A percentile compares a stretch with the other conserved stretches of the same genome.
Conservation (phyloP, 2,888 invertebrate genomes). For the Mystacides longicornis region DNA sequence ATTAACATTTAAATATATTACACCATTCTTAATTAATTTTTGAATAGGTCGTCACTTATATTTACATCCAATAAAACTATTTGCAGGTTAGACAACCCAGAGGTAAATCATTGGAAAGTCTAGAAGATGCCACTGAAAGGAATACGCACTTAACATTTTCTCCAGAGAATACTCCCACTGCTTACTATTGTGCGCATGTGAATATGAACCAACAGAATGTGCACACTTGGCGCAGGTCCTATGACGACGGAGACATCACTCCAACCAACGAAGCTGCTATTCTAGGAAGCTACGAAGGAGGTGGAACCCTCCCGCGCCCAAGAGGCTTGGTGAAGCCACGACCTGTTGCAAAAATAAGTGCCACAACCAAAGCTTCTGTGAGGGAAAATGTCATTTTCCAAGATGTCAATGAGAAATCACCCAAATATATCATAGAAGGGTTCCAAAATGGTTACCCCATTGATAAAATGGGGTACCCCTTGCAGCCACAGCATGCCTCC, state of each 20-base stretch:
- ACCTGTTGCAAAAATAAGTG: constrained; percentile 69
- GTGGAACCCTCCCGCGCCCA: constrained; percentile 81
- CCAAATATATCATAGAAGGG: constrained; percentile 24
- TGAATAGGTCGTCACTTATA: background rate
- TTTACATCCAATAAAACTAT: background rate
- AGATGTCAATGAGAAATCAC: constrained; percentile 25
- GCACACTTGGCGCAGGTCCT: constrained; percentile 63
- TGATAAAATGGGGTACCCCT: constrained; percentile 46
- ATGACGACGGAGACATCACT: constrained; percentile 86
- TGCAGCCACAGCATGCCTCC: constrained; percentile 34
- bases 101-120: constrained; percentile 77
- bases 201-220: constrained; percentile 42
- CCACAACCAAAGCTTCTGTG: constrained; percentile 40
- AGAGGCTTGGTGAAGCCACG: constrained; percentile 72
- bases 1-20: background rate
- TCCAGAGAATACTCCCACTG: constrained; percentile 51
- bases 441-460: constrained; percentile 35
- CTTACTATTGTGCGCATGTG: constrained; percentile 44
- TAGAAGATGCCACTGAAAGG: constrained; percentile 70
- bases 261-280: constrained; percentile 70
- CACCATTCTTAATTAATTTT: background rate
- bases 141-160: constrained; percentile 54
- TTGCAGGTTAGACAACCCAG: constrained; percentile 72
- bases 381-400: constrained; percentile 26
- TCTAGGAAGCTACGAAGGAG: constrained; percentile 52